phyloP scores from a whole-genome alignment of 1,140 invertebrate genomes.

The Phenacoccus solenopsis region DNA sequence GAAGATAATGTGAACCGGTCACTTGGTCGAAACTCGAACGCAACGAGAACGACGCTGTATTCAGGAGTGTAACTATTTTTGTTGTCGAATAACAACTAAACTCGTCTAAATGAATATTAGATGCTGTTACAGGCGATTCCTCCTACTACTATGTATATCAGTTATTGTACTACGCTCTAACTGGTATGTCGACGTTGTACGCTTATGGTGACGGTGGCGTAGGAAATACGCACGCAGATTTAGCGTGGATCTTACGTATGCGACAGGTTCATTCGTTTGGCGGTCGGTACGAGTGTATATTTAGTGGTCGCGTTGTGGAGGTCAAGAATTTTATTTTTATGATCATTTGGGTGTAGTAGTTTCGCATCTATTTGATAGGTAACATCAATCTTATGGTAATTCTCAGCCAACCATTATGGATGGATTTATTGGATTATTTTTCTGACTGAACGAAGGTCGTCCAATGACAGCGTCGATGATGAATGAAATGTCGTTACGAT shows the following conservation, averaged over 20 bases:
- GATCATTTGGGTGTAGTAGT: too few relatives aligned
- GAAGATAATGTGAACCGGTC: neutral
- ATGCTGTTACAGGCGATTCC: neutral
- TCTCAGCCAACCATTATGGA: too few relatives aligned
- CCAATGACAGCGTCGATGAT: too few relatives aligned
- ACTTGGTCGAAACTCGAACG: neutral
- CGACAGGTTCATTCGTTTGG: neutral
- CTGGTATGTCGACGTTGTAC: neutral
- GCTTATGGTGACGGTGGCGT: too few relatives aligned
- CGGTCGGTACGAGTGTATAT: too few relatives aligned
- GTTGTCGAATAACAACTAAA: conserved; percentile 2
- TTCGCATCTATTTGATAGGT: too few relatives aligned
- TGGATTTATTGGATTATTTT: too few relatives aligned
- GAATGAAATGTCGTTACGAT: too few relatives aligned
- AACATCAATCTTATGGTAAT: too few relatives aligned
- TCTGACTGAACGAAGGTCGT: too few relatives aligned
- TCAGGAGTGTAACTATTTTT: neutral
- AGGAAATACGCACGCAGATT: neutral
- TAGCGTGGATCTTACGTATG: neutral
- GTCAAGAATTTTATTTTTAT: neutral
- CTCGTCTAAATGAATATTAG: conserved; percentile 2
- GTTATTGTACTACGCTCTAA: neutral
- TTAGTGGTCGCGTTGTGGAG: neutral
- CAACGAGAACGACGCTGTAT: neutral
- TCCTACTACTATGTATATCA: neutral